Evolutionary conservation across 2,113 vertebrate species (phyloP).

Genomic region (Sapayoa aenigma): DNA sequence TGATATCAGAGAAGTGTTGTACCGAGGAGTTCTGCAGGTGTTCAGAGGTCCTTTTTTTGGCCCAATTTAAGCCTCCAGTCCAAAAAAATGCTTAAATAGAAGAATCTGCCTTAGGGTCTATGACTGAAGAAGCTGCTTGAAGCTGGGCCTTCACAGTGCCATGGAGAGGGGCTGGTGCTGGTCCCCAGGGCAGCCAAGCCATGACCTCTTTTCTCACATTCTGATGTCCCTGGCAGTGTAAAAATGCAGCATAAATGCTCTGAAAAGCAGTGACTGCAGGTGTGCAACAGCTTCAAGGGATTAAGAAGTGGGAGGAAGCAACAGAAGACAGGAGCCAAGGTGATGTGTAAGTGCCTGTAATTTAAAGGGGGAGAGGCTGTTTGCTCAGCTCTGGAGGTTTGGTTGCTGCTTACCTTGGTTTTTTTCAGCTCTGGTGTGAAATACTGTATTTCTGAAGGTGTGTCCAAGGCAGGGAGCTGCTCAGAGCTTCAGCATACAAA

Average conservation of each 20-base stretch:
- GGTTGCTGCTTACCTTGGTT: constrained; percentile 4
- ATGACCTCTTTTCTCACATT: background rate
- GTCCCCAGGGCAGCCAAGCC: background rate
- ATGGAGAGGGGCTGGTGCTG: background rate
- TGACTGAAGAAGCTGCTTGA: background rate
- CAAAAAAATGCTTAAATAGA: background rate
- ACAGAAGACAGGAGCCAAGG: constrained; percentile 16
- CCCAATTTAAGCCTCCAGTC: background rate
- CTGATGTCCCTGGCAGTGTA: background rate
- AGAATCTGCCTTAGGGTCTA: background rate
- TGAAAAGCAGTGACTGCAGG: constrained; percentile 23
- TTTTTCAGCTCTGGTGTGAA: background rate
- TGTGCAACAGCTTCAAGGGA: constrained; percentile 29
- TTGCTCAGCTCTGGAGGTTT: background rate
- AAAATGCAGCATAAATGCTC: background rate
- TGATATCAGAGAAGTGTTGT: background rate
- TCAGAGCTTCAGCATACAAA: constrained; percentile 30
- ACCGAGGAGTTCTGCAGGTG: background rate
- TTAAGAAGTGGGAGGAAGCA: constrained; percentile 6
- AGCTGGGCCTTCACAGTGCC: background rate
- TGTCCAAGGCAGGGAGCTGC: constrained; percentile 28
- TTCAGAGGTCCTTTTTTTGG: background rate
- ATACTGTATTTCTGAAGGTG: constrained; percentile 4
- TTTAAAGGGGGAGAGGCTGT: background rate
- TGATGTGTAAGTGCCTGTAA: constrained; percentile 8